A percentile compares a stretch with the other conserved stretches of the same genome.
Conservation (phyloP, 2,113 vertebrate genomes). For the Scomber colias region DNA sequence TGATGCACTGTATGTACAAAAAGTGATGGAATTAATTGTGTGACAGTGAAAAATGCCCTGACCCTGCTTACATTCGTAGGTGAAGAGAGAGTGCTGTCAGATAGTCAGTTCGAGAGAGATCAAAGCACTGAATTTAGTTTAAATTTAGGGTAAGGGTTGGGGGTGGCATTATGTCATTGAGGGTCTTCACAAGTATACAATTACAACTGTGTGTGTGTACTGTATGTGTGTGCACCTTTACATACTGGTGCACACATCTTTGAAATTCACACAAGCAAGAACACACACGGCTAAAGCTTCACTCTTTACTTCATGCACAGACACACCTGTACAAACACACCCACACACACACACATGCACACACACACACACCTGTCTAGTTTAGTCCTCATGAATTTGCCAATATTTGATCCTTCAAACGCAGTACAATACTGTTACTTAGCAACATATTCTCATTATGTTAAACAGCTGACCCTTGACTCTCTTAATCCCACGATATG, state of each 20-base stretch:
- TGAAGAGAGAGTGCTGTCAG: no score
- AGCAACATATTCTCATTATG: constrained; percentile 76
- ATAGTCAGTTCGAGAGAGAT: no score
- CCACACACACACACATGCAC: constrained; percentile 7
- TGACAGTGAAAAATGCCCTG: neutral
- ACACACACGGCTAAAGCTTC: constrained; percentile 21
- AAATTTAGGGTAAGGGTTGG: no score
- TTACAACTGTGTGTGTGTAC: constrained; percentile 2
- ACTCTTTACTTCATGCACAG: constrained; percentile 20
- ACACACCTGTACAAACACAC: constrained; percentile 30
- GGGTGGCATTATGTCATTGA: neutral
- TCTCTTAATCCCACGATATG: constrained; percentile 51
- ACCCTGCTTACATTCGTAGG: no score
- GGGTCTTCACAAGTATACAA: neutral
- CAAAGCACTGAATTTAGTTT: no score
- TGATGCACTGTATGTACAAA: neutral
- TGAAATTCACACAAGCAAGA: constrained; percentile 39
- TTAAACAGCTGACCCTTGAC: constrained; percentile 72
- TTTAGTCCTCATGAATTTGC: constrained; percentile 49
- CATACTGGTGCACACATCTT: constrained; percentile 2
- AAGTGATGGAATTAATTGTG: neutral
- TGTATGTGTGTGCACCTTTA: neutral
- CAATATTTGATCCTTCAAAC: constrained; percentile 65
- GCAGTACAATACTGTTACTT: constrained; percentile 68
- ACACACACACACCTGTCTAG: constrained; percentile 34